Base-by-base conservation (phyloP, 2,888 invertebrate genomes). In the Luperina nickerlii region DNA sequence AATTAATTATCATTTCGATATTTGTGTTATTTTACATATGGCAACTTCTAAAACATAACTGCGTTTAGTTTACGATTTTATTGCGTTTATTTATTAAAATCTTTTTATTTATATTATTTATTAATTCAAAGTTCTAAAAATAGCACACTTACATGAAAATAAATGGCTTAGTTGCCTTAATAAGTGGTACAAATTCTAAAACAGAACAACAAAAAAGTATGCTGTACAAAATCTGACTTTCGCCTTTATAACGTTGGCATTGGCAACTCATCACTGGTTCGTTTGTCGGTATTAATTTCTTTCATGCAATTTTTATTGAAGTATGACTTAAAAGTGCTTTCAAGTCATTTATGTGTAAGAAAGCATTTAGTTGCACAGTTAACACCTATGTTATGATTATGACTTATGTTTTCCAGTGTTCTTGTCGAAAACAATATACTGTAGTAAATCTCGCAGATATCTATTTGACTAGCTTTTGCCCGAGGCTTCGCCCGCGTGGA, bases 271-370 rank as follows among this genome's bases (percentile, higher is more conserved):
- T 76, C 72, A 76, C 57, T 74, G 74, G 69, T 73, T 77, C 69
- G 45, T 73, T 81, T 79, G 84, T 78, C 77, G 81, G 85, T 85
- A 89, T 88, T 90, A 84, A 87, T 88, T 84, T 85, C 79, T 87
- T 89, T 89, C 86, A 87, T 88, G 82, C 84, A 89, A 85, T 90
- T 85, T 82, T 85, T 88, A 87, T 88, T 89, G 84, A 81, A 85
- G 77, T 81, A 76, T 82, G 76, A 5, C 38, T 38, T 38, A 38
- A 38, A 0, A 84, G 81, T 82, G 78, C 70, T 70, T 74, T 72
- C 71, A 73, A 70, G 74, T 72, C 76, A 83, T 84, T 86, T 78
- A 69, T 65, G 72, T 76, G 74, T 67, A 71, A 69, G 32, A 80
- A 81, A 85, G 78, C 69, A 74, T 78, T 80, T 32, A 67, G 51